Base-by-base conservation (phyloP, 2,888 invertebrate genomes). In the Urechis unicinctus region DNA sequence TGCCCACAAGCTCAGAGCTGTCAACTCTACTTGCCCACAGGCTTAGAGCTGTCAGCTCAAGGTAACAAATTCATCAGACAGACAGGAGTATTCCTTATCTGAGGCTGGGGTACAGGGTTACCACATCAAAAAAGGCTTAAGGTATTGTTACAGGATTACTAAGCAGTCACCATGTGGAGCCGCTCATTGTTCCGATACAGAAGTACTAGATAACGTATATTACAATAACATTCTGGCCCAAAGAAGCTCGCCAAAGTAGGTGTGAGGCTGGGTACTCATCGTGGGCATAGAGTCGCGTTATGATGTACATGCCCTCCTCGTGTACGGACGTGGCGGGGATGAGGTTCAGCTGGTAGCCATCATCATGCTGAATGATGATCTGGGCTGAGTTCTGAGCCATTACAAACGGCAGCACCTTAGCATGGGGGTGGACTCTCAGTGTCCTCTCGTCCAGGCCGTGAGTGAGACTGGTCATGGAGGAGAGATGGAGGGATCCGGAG, bases 211-310 rank as follows among this genome's bases (percentile, higher is more conserved):
- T n/a, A n/a, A n/a, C n/a, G n/a, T n/a, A n/a, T n/a, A n/a, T n/a
- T n/a, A n/a, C n/a, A n/a, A n/a, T n/a, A n/a, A n/a, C n/a, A n/a
- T n/a, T n/a, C n/a, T n/a, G n/a, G n/a, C n/a, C n/a, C n/a, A 50
- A 61, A 41, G 61, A 60, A 3, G 62, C 50, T 36, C 68, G 44
- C 70, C 70, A 70, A 24, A 60, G 30, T 46, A 62, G 59, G 53
- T 67, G 65, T 1, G 66, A 66, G 9, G 46, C 26, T 2, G 63
- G 62, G 53, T 66, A 59, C 17, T 58, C 59, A 48, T 68, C 68
- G 31, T 59, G 50, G 17, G 58, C 50, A 52, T 65, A 67, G 9
- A 61, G 63, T 21, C 55, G 49, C 3, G 58, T 55, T 1, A 62
- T 57, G 9, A 62, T 55, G 29, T 53, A 30, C 1, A 43, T 25